Percentiles rank a stretch among this genome's conserved stretches.
phyloP scores from a whole-genome alignment of 1,140 invertebrate species.

The Papilio helenus region DNA sequence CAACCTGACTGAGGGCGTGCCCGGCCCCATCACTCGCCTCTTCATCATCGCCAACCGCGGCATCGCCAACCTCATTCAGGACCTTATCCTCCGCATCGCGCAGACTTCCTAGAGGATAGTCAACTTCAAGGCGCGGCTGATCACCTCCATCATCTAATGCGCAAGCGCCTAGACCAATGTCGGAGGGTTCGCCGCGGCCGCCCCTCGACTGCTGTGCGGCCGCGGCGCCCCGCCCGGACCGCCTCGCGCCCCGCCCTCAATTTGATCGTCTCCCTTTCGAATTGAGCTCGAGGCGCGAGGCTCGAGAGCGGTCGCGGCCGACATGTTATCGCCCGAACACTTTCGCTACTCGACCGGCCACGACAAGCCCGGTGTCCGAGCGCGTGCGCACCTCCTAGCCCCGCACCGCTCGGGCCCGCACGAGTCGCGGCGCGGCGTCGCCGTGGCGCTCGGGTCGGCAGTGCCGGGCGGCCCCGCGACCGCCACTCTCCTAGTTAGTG shows the following conservation, averaged over 20 bases:
- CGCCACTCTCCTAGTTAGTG: conserved; percentile 55
- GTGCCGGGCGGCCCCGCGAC: conserved; percentile 32
- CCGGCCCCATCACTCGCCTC: conserved; percentile 92
- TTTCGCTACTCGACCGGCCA: conserved; percentile 58
- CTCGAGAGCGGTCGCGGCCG: neutral
- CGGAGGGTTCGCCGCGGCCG: conserved; percentile 44
- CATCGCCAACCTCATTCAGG: conserved; percentile 92
- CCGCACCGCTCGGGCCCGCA: neutral
- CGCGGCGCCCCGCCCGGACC: neutral
- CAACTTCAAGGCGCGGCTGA: conserved; percentile 94
- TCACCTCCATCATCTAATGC: conserved; percentile 92
- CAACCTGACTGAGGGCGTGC: conserved; percentile 89
- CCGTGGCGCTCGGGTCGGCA: conserved; percentile 26
- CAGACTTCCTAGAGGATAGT: conserved; percentile 94
- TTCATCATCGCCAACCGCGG: conserved; percentile 93
- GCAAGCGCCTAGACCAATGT: conserved; percentile 60
- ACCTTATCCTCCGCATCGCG: conserved; percentile 92
- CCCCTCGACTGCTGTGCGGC: neutral
- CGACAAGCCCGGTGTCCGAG: conserved; percentile 43
- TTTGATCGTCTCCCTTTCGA: neutral
- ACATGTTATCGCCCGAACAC: conserved; percentile 43
- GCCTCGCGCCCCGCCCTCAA: neutral
- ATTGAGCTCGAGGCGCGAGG: conserved; percentile 13
- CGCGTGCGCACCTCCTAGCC: neutral
- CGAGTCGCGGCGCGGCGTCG: no score